Evolutionary conservation across 2,113 vertebrate genomes (phyloP).

Genomic region (Charina bottae): DNA sequence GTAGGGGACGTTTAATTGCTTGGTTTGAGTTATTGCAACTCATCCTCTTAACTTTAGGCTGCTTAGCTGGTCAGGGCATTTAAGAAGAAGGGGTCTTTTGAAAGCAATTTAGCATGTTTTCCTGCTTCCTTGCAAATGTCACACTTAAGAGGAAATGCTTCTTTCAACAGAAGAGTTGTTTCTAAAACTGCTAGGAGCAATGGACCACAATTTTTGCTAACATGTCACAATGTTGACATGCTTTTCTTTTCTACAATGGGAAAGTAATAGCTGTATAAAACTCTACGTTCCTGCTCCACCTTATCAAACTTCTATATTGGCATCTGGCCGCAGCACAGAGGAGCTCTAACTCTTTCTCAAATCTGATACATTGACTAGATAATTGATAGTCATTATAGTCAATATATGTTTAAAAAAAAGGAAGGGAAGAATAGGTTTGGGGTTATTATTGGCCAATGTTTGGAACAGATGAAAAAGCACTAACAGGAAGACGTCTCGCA

Average conservation of each 20-base stretch:
- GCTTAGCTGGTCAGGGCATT: background rate
- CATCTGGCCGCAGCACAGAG: conserved; percentile 66
- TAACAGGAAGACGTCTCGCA: conserved; percentile 75
- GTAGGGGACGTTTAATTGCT: background rate
- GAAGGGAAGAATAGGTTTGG: conserved; percentile 65
- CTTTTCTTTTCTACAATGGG: conserved; percentile 11
- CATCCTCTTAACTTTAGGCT: background rate
- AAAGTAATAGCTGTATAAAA: conserved; percentile 28
- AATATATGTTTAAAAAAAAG: conserved; percentile 71
- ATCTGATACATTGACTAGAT: conserved; percentile 48
- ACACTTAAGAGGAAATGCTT: background rate
- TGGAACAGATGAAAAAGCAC: conserved; percentile 74
- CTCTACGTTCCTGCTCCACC: background rate
- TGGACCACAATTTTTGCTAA: background rate
- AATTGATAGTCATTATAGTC: conserved; percentile 68
- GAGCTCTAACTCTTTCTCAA: conserved; percentile 75
- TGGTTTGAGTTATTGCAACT: background rate
- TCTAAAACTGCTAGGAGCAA: background rate
- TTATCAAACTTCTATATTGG: conserved; percentile 57
- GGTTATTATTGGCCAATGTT: conserved; percentile 73
- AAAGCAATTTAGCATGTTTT: conserved; percentile 1
- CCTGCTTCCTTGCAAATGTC: conserved; percentile 12
- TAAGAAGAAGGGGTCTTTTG: background rate
- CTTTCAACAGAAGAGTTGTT: background rate
- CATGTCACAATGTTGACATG: background rate